Conservation (phyloP, 2,797 vertebrate genomes). For the Tympanoctomys barrerae region DNA sequence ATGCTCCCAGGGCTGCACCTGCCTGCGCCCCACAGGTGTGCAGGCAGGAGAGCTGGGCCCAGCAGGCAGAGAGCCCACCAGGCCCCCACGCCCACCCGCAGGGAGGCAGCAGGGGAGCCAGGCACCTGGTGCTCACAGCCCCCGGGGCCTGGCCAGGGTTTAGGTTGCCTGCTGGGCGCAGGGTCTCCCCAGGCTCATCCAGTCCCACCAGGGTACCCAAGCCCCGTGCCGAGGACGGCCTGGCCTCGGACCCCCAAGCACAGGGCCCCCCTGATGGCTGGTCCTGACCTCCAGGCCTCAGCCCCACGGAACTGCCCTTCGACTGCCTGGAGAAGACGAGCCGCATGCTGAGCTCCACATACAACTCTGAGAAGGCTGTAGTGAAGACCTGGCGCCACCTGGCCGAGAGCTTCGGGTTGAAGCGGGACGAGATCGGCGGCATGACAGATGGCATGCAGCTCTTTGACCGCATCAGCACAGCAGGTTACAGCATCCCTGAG, state of each 20-base stretch:
- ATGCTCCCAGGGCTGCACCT: accelerated
- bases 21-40: not conserved
- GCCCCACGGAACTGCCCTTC: constrained; percentile 97
- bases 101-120: not conserved
- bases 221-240: not conserved
- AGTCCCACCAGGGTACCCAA: not conserved
- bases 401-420: constrained; percentile 98
- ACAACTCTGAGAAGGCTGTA: constrained; percentile 97
- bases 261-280: not conserved
- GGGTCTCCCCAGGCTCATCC: not conserved
- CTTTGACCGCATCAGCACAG: constrained; percentile 98
- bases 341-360: constrained; percentile 98
- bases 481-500: constrained; percentile 99
- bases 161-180: not conserved
- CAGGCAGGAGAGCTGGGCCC: not conserved
- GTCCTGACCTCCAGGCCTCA: constrained; percentile 90
- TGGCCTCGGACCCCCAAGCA: not conserved
- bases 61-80: not conserved
- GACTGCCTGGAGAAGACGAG: constrained; percentile 99
- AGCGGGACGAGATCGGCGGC: constrained; percentile 97
- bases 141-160: not conserved
- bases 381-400: constrained; percentile 99
- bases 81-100: not conserved
- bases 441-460: constrained; percentile 99
- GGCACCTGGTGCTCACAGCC: not conserved